Evolutionary conservation across 1,140 invertebrate species (phyloP), one percentile per base, ranked within the genome.

Genomic region (Diachasma alloeum): DNA sequence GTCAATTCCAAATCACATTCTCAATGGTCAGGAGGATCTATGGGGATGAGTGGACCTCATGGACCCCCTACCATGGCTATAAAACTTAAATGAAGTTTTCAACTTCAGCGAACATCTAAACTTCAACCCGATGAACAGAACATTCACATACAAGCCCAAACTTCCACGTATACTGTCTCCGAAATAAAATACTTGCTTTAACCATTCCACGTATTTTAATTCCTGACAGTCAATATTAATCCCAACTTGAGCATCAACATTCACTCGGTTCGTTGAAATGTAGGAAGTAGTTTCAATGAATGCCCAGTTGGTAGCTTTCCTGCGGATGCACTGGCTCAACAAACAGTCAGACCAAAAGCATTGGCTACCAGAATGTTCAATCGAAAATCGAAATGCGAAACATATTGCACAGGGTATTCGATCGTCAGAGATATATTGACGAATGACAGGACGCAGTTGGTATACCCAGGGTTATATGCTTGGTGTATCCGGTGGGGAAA

Each of bases 321-420:
- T 24, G 22, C 59, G 59, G 59, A 63, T 63, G 59, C 19, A 63
- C 22, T 63, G 59, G 59, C 59, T 63, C 59, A 63, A 31, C 59
- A 63, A 63, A 63, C 59, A 63, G 22, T 59, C 17, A 10, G 22
- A 63, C 19, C 59, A 26, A 63, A 63, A 26, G 59, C 59, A 63
- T 15, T 63, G 24, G 19, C 22, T 26, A 56, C 24, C 5, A 26
- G 59, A 63, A 63, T 63, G 59, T 26, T 26, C 15, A 63, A 63
- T 63, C 59, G 59, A 63, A 63, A 63, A 63, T 63, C 59, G 59
- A 63, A 53, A 63, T 63, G 59, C 24, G 59, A 63, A 63, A 63
- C 59, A 63, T 63, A 63, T 63, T 63, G 59, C 19, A 15, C 4
- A 10, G 19, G 10, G 19, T n/a, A 63, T 63, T 63, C 59, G 59